A percentile compares a stretch with the other conserved stretches of the same genome.
Evolutionary conservation across 2,888 invertebrate genomes (phyloP).

Genomic region (Fragum sueziense): DNA sequence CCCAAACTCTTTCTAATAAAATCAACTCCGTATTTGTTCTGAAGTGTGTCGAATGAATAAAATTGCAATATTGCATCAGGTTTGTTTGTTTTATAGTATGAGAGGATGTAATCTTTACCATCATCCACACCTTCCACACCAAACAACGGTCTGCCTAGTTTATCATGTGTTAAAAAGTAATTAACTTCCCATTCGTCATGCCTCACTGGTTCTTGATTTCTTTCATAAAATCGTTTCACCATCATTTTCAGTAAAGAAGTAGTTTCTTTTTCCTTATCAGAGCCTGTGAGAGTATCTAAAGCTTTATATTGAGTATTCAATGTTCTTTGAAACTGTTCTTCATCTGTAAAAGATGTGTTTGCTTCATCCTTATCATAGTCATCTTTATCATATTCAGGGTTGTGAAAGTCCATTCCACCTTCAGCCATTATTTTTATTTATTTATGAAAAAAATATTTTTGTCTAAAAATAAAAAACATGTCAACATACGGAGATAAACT

Average conservation of each 20-base stretch:
- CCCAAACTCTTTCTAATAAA: slow-evolving; percentile 42
- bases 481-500: slow-evolving; percentile 36
- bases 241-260: slow-evolving; percentile 29
- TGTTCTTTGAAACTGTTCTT: slow-evolving; percentile 42
- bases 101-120: slow-evolving; percentile 25
- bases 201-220: slow-evolving; percentile 33
- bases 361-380: slow-evolving; percentile 33
- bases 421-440: slow-evolving; percentile 42
- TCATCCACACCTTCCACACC: slow-evolving; percentile 22
- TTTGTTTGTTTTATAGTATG: slow-evolving; percentile 42
- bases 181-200: neutral
- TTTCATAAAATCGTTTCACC: slow-evolving; percentile 41
- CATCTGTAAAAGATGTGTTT: slow-evolving; percentile 40
- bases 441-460: neutral
- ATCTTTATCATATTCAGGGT: slow-evolving; percentile 38
- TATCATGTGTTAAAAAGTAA: slow-evolving; percentile 22
- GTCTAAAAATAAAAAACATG: slow-evolving; percentile 16
- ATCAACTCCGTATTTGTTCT: slow-evolving; percentile 37
- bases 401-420: slow-evolving; percentile 41
- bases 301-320: slow-evolving; percentile 34
- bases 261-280: slow-evolving; percentile 22
- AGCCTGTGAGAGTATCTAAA: slow-evolving; percentile 30
- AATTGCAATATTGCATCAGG: too few relatives aligned
- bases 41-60: slow-evolving; percentile 39
- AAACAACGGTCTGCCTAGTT: slow-evolving; percentile 31